Base-by-base conservation (phyloP, 2,113 vertebrate species). In the Glaucidium brasilianum region DNA sequence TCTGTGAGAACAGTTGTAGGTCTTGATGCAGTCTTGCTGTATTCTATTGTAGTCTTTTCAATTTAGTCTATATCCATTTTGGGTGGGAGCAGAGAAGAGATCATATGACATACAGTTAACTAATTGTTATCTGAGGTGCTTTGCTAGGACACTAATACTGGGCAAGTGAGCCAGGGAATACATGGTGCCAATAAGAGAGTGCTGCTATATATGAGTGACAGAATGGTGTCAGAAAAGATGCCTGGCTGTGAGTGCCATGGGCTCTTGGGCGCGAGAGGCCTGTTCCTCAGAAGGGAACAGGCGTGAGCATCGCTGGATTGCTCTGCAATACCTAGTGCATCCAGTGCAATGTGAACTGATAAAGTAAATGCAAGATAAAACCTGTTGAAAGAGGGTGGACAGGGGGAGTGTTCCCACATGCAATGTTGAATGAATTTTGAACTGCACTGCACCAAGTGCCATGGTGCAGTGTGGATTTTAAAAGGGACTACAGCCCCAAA, bases 391-490 rank as follows among this genome's bases (percentile, higher is more conserved):
- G 2, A 9, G 26, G 1, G 1, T 43, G 20, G 12, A 26, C 32
- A 6, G 27, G 6, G 12, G 11, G 23, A 58, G 7, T 41, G 10
- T 79, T 88, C 34, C 41, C 12, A 29, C 29, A 15, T 0, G 1
- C 37, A 37, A 2, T 19, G 7, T 62, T 88, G 16, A 53, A 53
- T 34, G 64, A 32, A 60, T 79, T 79, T 88, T 68, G 25, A 73
- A 32, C n/a, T n/a, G n/a, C n/a, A n/a, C n/a, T n/a, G n/a, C n/a
- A n/a, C 1, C 1, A 82, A 76, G 7, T 73, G 19, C 34, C 1
- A 0, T 47, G 22, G 15, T 47, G 2, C 19, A 15, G 5, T 56
- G 23, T 59, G 35, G 34, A 29, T 75, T 76, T 64, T 47, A 27
- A 68, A 88, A 69, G 35, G 30, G 8, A 12, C 23, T 64, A 6